These are phyloP conservation scores for Molossus molossus DNA, from an alignment of 2,797 vertebrate species.

Conservation along the genomic window DNA sequence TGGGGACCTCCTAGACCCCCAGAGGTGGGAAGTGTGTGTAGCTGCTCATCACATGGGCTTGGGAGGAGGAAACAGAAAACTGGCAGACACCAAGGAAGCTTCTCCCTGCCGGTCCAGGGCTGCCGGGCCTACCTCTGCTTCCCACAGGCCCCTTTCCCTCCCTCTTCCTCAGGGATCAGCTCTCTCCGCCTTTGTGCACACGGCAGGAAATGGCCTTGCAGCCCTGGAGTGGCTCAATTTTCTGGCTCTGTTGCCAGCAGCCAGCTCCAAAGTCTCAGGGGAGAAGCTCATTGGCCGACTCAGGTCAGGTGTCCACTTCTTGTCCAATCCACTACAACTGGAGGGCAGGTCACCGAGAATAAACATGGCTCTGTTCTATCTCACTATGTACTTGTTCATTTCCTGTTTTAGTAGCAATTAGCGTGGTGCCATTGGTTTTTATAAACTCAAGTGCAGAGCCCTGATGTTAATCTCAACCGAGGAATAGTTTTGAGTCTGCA, in stretches of 20 bases:
- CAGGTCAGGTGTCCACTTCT: neutral
- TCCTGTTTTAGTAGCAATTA: neutral
- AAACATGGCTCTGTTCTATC: neutral
- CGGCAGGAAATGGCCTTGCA: neutral
- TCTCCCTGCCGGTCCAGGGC: neutral
- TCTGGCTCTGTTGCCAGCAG: neutral
- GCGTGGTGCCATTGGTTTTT: neutral
- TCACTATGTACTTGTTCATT: neutral
- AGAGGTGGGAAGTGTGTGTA: neutral
- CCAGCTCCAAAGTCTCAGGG: neutral
- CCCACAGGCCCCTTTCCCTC: neutral
- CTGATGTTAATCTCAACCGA: accelerated
- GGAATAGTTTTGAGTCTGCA: neutral
- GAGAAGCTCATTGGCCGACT: neutral
- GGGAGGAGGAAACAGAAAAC: neutral
- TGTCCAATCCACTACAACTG: neutral
- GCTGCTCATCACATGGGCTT: neutral
- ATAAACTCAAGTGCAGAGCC: neutral
- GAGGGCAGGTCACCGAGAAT: neutral
- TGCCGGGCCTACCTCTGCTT: neutral
- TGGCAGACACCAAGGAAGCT: neutral
- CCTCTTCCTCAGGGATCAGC: neutral
- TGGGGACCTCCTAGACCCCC: neutral
- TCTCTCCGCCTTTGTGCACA: neutral
- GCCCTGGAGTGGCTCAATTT: neutral